Evolutionary conservation across 2,797 vertebrate species (phyloP).

Genomic region (Salarias fasciatus): DNA sequence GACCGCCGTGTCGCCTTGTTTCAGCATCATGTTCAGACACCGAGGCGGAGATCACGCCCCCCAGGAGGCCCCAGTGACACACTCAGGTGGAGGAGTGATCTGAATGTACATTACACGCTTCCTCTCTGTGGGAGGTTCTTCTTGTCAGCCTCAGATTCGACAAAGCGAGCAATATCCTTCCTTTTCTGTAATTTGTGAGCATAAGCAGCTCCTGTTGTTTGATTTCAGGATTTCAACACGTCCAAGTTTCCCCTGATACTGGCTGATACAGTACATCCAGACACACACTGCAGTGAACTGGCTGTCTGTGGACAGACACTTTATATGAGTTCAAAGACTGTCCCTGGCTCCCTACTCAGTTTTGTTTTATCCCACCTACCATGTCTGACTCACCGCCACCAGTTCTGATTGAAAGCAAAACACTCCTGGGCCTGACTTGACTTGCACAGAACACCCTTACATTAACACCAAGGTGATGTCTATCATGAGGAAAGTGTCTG

Average conservation of each 20-base stretch:
- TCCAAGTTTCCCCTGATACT: not conserved
- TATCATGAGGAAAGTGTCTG: slow-evolving; percentile 26
- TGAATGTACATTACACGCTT: slow-evolving; percentile 45
- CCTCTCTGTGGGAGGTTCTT: slow-evolving; percentile 1
- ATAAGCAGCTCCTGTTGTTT: slow-evolving; percentile 1
- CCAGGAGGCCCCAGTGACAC: slow-evolving; percentile 24
- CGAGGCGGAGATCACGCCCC: slow-evolving; percentile 40
- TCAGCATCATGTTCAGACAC: slow-evolving; percentile 47
- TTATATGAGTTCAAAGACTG: slow-evolving; percentile 49
- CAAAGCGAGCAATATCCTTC: not conserved
- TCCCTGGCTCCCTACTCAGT: slow-evolving; percentile 47
- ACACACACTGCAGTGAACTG: slow-evolving; percentile 30
- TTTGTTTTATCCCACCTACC: slow-evolving; percentile 61
- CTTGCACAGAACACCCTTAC: slow-evolving; percentile 34
- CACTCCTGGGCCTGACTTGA: slow-evolving; percentile 17
- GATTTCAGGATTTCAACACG: slow-evolving; percentile 9
- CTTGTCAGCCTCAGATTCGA: slow-evolving; percentile 10
- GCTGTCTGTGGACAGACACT: slow-evolving; percentile 49
- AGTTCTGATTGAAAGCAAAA: slow-evolving; percentile 53
- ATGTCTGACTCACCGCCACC: slow-evolving; percentile 62
- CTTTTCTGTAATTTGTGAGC: slow-evolving; percentile 5
- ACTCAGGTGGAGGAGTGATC: slow-evolving; percentile 25
- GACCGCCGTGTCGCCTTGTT: slow-evolving; percentile 61
- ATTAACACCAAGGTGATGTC: slow-evolving; percentile 51
- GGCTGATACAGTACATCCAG: not conserved